These are phyloP conservation scores for Camponotus floridanus DNA, from an alignment of 1,140 invertebrate genomes.

Conservation along the genomic window DNA sequence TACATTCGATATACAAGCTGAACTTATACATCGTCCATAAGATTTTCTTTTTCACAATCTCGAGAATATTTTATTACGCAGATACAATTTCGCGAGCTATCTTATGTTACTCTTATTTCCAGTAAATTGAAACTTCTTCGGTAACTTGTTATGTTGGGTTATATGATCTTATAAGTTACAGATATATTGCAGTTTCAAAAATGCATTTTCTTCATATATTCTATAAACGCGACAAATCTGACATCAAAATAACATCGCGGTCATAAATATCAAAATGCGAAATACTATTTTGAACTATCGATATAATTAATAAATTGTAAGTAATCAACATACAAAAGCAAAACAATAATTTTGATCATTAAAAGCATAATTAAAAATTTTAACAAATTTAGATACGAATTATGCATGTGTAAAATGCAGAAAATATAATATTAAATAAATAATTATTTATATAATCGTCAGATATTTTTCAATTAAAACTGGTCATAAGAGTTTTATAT, in stretches of 20 bases:
- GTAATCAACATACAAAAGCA: neutral
- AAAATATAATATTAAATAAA: neutral
- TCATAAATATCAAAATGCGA: neutral
- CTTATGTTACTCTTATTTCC: slow-evolving; percentile 43
- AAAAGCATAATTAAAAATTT: neutral
- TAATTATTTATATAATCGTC: neutral
- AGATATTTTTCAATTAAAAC: neutral
- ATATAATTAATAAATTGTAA: neutral
- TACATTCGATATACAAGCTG: slow-evolving; percentile 59
- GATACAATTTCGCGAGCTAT: slow-evolving; percentile 59
- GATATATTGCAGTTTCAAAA: neutral
- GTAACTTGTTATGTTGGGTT: neutral
- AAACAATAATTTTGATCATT: neutral
- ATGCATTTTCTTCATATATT: neutral
- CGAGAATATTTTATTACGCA: slow-evolving; percentile 70
- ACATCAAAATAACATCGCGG: neutral
- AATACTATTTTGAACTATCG: neutral
- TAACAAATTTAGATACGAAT: neutral
- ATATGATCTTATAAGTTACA: slow-evolving; percentile 11
- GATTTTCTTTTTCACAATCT: slow-evolving; percentile 61
- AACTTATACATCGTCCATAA: slow-evolving; percentile 52
- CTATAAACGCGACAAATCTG: neutral
- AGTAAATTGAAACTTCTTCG: slow-evolving; percentile 25
- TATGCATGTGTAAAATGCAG: neutral
- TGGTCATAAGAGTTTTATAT: too few species aligned